Base-by-base conservation (phyloP, 1,140 invertebrate genomes). In the Neoseiulus cucumeris region DNA sequence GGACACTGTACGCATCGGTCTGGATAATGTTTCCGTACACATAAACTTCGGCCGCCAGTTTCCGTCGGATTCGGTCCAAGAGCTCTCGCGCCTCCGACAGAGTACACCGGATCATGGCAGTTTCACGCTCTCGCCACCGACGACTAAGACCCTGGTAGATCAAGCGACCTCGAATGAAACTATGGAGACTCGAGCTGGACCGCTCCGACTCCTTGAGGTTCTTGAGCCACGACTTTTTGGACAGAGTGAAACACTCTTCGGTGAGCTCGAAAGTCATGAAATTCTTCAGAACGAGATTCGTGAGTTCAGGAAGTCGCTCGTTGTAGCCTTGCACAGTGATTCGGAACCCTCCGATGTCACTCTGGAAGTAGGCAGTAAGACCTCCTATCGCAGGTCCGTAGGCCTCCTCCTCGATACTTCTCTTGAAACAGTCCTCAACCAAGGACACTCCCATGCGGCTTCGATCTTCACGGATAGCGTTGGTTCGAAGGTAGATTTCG, bases 171-270 rank as follows among this genome's bases (percentile, higher is more conserved):
- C 51, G 51, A 9, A 59, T 59, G 33, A 59, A 59, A 14, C 17
- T 59, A 9, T 59, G 51, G 14, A 59, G 25, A 25, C 51, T 59
- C 25, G 51, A 59, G 22, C 51, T 59, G 17, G 51, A 29, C 12
- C 51, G 51, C 51, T 59, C 51, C 22, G 51, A 59, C 14, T 29
- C 51, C 51, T 59, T 59, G 51, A 59, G 51, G 51, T 59, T 59
- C 22, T 59, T 59, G 12, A 59, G 51, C 51, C 51, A 59, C 1
- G 51, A 59, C 22, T 59, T 59, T 9, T 59, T 59, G 2, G 51
- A 59, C 22, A 59, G 51, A 2, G 51, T 33, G 33, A 59, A 59
- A 33, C 51, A 59, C 51, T 59, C 51, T 18, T 59, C 51, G 22
- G 51, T 59, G n/a, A 59, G 51, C 6, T 59, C 17, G 22, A 59